Evolutionary conservation across 2,888 invertebrate genomes (phyloP).

Genomic region (Endomychus coccineus): DNA sequence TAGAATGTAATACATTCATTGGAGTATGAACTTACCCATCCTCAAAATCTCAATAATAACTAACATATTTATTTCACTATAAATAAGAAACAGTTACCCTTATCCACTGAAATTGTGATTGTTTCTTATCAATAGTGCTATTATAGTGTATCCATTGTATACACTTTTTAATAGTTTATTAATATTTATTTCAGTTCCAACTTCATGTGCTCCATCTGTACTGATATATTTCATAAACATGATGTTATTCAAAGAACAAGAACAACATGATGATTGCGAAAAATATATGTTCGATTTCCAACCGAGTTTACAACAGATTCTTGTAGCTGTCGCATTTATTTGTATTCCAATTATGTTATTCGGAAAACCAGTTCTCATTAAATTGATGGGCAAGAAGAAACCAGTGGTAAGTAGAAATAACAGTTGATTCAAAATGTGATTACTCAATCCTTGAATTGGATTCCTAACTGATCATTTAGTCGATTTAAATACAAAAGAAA

Average conservation of each 20-base stretch:
- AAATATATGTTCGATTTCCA: constrained; percentile 57
- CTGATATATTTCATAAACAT: constrained; percentile 73
- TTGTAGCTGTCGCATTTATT: constrained; percentile 56
- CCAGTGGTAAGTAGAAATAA: not conserved
- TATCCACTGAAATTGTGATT: too few relatives aligned
- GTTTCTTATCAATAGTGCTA: too few relatives aligned
- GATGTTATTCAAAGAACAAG: constrained; percentile 52
- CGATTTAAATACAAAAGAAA: too few relatives aligned
- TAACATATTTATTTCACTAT: too few relatives aligned
- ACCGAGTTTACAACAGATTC: constrained; percentile 52
- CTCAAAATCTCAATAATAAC: too few relatives aligned
- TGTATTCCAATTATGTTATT: constrained; percentile 74
- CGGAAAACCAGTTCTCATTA: constrained; percentile 66
- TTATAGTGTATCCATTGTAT: too few relatives aligned
- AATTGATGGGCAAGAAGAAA: constrained; percentile 34
- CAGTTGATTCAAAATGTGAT: not conserved
- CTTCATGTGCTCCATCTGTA: constrained; percentile 65
- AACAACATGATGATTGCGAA: constrained; percentile 42
- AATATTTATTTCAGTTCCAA: too few relatives aligned
- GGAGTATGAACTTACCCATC: too few relatives aligned
- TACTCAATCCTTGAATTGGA: not conserved
- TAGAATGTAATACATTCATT: too few relatives aligned
- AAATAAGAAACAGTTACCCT: too few relatives aligned
- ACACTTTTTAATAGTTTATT: too few relatives aligned
- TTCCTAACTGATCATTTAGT: too few relatives aligned